These are phyloP conservation scores for Agonopterix subpropinquella DNA, from an alignment of 2,888 invertebrate genomes.

Conservation along the genomic window DNA sequence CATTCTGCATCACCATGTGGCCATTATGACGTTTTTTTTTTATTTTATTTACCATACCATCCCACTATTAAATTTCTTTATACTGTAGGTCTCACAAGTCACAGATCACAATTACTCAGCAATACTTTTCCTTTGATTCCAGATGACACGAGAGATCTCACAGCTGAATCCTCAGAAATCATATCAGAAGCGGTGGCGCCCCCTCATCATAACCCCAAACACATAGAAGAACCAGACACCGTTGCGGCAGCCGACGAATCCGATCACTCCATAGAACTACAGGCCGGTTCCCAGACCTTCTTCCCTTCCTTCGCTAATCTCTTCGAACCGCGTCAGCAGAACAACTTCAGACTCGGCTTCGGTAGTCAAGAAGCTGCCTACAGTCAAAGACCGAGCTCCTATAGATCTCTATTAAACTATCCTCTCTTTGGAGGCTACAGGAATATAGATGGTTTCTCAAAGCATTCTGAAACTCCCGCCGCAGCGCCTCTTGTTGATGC, in stretches of 20 bases:
- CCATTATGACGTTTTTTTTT: no score
- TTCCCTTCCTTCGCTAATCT: conserved; percentile 85
- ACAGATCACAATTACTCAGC: background rate
- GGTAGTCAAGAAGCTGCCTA: conserved; percentile 77
- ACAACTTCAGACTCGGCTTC: conserved; percentile 74
- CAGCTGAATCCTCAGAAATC: conserved; percentile 66
- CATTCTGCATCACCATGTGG: no score
- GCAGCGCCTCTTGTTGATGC: conserved; percentile 64
- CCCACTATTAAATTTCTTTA: no score
- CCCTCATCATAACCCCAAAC: conserved; percentile 25
- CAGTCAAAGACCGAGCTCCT: conserved; percentile 75
- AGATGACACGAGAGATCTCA: conserved; percentile 34
- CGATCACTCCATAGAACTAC: conserved; percentile 73
- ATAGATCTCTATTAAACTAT: conserved; percentile 63
- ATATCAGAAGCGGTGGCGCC: conserved; percentile 59
- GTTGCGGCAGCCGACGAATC: conserved; percentile 43
- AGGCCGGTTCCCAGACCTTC: conserved; percentile 80
- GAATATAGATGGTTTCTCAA: conserved; percentile 53
- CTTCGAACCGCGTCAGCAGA: conserved; percentile 75
- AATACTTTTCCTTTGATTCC: conserved; percentile 7
- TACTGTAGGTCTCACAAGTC: background rate
- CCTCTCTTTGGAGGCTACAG: conserved; percentile 57
- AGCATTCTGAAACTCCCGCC: conserved; percentile 45
- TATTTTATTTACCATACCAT: no score
- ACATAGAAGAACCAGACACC: conserved; percentile 26